Percentiles rank a stretch among this genome's conserved stretches.
phyloP scores from a whole-genome alignment of 2,113 vertebrate genomes.

The Mesocricetus auratus region DNA sequence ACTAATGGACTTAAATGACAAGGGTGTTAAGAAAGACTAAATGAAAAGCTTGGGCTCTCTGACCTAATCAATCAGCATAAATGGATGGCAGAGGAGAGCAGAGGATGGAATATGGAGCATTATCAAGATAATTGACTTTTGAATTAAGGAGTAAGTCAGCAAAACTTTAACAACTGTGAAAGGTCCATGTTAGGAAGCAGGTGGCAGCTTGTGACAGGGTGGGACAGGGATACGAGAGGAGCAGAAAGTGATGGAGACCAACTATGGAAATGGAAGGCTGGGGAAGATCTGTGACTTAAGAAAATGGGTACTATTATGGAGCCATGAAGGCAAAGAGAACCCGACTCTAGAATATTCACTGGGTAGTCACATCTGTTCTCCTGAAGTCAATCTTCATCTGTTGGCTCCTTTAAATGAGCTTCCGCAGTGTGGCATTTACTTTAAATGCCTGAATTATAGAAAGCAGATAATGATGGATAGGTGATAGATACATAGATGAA shows the following conservation, averaged over 20 bases:
- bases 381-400: background rate
- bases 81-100: slow-evolving; percentile 56
- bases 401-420: background rate
- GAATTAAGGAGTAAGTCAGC: slow-evolving; percentile 63
- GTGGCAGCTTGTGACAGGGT: background rate
- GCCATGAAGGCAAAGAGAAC: background rate
- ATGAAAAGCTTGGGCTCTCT: slow-evolving; percentile 78
- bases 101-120: slow-evolving; percentile 62
- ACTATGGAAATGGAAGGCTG: background rate
- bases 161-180: slow-evolving; percentile 58
- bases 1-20: slow-evolving; percentile 84
- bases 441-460: background rate
- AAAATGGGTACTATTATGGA: background rate
- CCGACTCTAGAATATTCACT: background rate
- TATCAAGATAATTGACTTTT: slow-evolving; percentile 73
- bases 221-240: background rate
- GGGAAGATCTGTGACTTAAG: background rate
- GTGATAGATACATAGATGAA: background rate
- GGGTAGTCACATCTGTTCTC: background rate
- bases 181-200: background rate
- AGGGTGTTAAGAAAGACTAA: slow-evolving; percentile 78
- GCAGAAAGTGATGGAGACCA: background rate
- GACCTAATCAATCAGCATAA: slow-evolving; percentile 81
- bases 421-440: background rate
- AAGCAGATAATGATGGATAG: background rate